A percentile compares a stretch with the other conserved stretches of the same genome.
Evolutionary conservation across 2,797 vertebrate genomes (phyloP).

Genomic region (Poeciliopsis gracilis): DNA sequence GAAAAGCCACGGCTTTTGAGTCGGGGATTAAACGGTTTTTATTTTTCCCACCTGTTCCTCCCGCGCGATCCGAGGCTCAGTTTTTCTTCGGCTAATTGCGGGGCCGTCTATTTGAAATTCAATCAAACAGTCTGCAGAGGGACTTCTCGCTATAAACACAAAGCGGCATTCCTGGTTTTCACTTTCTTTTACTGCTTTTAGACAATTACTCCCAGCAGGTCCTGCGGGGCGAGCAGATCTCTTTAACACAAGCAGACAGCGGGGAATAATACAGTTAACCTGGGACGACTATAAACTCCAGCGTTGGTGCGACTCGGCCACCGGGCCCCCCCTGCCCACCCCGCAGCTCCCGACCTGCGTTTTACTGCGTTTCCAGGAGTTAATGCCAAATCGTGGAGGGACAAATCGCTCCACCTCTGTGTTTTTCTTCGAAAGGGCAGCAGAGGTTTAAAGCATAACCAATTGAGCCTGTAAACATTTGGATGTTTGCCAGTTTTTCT

Average conservation of each 20-base stretch:
- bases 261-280: slow-evolving; percentile 72
- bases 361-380: slow-evolving; percentile 52
- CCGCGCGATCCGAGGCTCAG: neutral
- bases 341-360: slow-evolving; percentile 60
- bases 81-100: slow-evolving; percentile 30
- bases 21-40: neutral
- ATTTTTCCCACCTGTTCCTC: slow-evolving; percentile 46
- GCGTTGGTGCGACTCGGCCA: slow-evolving; percentile 48
- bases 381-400: slow-evolving; percentile 63
- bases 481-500: slow-evolving; percentile 37
- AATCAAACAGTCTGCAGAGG: slow-evolving; percentile 40
- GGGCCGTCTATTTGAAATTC: slow-evolving; percentile 46
- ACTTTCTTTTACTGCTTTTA: slow-evolving; percentile 64
- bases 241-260: slow-evolving; percentile 69
- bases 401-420: slow-evolving; percentile 43
- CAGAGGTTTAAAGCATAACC: slow-evolving; percentile 41
- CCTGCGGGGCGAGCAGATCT: slow-evolving; percentile 67
- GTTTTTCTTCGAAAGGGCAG: slow-evolving; percentile 50
- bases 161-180: slow-evolving; percentile 50
- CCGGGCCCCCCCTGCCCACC: slow-evolving; percentile 42
- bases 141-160: slow-evolving; percentile 33
- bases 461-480: slow-evolving; percentile 41
- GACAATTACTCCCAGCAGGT: slow-evolving; percentile 63
- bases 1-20: neutral
- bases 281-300: slow-evolving; percentile 61